Evolutionary conservation across 2,113 vertebrate species (phyloP).

Genomic region (Pelodiscus sinensis): DNA sequence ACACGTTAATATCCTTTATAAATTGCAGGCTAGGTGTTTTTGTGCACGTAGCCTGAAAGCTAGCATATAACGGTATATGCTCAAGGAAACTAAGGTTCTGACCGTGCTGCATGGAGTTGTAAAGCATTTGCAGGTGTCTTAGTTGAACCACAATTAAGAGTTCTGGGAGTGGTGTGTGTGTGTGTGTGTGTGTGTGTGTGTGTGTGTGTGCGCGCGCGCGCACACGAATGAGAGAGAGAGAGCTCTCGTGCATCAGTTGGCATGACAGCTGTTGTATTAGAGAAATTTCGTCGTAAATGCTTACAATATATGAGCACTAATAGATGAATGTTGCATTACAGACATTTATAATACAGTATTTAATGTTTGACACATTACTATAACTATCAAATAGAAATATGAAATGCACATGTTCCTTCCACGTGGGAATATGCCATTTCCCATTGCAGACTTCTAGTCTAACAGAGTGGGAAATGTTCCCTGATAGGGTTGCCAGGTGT

Average conservation of each 20-base stretch:
- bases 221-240: background rate
- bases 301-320: background rate
- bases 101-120: background rate
- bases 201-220: too few relatives aligned
- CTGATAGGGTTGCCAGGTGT: background rate
- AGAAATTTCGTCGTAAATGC: background rate
- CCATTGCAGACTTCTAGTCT: background rate
- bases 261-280: background rate
- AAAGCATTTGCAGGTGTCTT: background rate
- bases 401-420: background rate
- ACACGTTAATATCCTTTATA: background rate
- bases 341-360: background rate
- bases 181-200: too few relatives aligned
- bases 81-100: background rate
- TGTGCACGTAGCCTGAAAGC: background rate
- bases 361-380: background rate
- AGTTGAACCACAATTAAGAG: background rate
- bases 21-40: background rate
- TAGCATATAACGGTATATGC: background rate
- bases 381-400: background rate
- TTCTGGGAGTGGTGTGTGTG: background rate
- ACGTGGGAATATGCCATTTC: background rate
- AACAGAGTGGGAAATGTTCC: background rate
- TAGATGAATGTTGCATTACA: background rate
- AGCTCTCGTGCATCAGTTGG: background rate